A percentile compares a stretch with the other conserved stretches of the same genome.
phyloP scores from a whole-genome alignment of 2,888 invertebrate species.

The Eubasilissa splendida region DNA sequence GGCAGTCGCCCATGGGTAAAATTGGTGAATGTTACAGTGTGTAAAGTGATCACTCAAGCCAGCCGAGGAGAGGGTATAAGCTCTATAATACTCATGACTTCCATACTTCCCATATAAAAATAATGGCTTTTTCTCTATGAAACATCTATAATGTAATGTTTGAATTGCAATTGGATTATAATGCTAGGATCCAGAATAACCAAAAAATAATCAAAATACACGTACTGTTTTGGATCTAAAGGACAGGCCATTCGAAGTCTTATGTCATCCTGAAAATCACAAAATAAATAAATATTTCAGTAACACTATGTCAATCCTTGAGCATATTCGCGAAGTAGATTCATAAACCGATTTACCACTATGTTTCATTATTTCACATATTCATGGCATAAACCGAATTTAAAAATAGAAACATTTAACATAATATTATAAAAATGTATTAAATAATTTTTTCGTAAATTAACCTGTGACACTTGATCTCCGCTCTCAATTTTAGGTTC shows the following conservation, averaged over 20 bases:
- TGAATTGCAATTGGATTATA: background rate
- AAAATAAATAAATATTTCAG: background rate
- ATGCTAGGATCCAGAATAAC: background rate
- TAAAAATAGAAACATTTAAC: background rate
- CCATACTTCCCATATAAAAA: too few relatives aligned
- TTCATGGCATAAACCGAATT: background rate
- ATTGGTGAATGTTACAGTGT: too few relatives aligned
- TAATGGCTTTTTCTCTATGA: too few relatives aligned
- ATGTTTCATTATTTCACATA: too few relatives aligned
- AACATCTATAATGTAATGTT: too few relatives aligned
- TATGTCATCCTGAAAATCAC: conserved; percentile 62
- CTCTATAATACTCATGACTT: too few relatives aligned
- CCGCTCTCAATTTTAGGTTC: conserved; percentile 62
- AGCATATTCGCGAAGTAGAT: too few relatives aligned
- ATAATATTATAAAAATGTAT: background rate
- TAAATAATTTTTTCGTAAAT: background rate
- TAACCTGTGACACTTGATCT: conserved; percentile 38
- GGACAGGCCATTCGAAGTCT: conserved; percentile 78
- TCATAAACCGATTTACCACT: too few relatives aligned
- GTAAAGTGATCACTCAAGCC: too few relatives aligned
- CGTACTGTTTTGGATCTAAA: conserved; percentile 82
- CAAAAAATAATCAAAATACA: conserved; percentile 56
- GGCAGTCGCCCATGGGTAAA: too few relatives aligned
- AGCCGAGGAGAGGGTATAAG: too few relatives aligned
- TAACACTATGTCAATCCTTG: background rate